Conservation (phyloP, 2,113 vertebrate species). For the Ciconia maguari region DNA sequence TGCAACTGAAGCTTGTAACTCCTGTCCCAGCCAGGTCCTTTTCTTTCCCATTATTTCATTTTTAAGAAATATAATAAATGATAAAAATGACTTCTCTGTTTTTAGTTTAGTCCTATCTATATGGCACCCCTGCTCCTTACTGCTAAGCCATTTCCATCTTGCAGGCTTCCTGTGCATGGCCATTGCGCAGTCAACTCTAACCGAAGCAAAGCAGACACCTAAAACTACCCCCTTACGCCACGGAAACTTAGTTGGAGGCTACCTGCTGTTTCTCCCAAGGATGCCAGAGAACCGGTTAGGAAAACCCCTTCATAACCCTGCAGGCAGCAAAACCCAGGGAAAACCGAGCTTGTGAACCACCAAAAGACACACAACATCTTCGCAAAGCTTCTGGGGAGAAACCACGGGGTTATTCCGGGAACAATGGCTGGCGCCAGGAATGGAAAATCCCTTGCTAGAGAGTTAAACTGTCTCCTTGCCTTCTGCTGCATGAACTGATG, state of each 20-base stretch:
- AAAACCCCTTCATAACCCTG: constrained; percentile 11
- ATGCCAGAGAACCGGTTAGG: constrained; percentile 49
- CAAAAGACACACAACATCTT: constrained; percentile 26
- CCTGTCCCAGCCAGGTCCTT: neutral
- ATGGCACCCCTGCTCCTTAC: neutral
- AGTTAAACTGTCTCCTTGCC: constrained; percentile 29
- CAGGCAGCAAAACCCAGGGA: constrained; percentile 30
- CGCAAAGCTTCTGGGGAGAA: constrained; percentile 24
- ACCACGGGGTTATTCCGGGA: neutral
- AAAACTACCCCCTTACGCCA: neutral
- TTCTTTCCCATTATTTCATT: neutral
- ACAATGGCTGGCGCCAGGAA: constrained; percentile 55
- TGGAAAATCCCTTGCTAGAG: constrained; percentile 31
- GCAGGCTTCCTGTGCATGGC: neutral
- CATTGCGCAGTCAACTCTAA: constrained; percentile 7
- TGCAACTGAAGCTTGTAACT: neutral
- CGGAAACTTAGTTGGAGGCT: neutral
- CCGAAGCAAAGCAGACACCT: constrained; percentile 22
- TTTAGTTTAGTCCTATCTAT: neutral
- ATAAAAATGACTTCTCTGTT: neutral
- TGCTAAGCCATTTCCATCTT: neutral
- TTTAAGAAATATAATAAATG: neutral
- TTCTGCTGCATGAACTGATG: constrained; percentile 42
- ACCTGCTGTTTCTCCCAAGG: constrained; percentile 39
- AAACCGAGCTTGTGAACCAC: constrained; percentile 4